Evolutionary conservation across 2,888 invertebrate species (phyloP), one percentile per base, ranked within the genome.

Genomic region (Epistrophe eligans): DNA sequence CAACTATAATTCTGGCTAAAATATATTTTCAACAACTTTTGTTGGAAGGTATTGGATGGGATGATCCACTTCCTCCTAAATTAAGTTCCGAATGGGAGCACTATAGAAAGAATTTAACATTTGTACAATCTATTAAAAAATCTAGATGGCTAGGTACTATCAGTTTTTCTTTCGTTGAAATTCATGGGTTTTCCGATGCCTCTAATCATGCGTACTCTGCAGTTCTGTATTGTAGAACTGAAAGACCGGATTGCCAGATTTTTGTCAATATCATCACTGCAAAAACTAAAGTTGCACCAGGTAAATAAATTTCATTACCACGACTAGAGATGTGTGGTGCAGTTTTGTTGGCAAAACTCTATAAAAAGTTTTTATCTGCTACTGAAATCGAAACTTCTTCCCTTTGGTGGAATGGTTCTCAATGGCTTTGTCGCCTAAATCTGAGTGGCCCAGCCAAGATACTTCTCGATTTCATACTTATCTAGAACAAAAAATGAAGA

Each of bases 311-410:
- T 35, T 35, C 64, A 9, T 24, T 79, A 5, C 66, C 80, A 32
- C 67, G 89, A 15, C 66, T 90, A 0, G 89, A 90, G 35, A 72
- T 91, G 35, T 79, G 88, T 11, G 84, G 72, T 32, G 80, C 89
- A 9, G 40, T 67, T 8, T 11, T 77, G 6, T 32, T 77, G 11
- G 24, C 64, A 4, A 58, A 64, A 13, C 45, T 77, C 13, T 48
- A 52, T 24, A 52, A 52, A 19, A 70, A 13, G 24, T 45, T 60
- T 10, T 13, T 19, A 35, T 32, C 15, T 1, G 45, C 58, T 6
- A 52, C 52, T 4, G 5, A 52, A 52, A 52, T 52, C 0, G 11
- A 3, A 11, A 43, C 15, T 15, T 10, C 43, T 13, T 7, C 1
- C 0, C n/a, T 45, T 5, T 45, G 45, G n/a, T 45, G n/a, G 45